Evolutionary conservation across 2,888 invertebrate genomes (phyloP).

Genomic region (Invenusta paracnida): DNA sequence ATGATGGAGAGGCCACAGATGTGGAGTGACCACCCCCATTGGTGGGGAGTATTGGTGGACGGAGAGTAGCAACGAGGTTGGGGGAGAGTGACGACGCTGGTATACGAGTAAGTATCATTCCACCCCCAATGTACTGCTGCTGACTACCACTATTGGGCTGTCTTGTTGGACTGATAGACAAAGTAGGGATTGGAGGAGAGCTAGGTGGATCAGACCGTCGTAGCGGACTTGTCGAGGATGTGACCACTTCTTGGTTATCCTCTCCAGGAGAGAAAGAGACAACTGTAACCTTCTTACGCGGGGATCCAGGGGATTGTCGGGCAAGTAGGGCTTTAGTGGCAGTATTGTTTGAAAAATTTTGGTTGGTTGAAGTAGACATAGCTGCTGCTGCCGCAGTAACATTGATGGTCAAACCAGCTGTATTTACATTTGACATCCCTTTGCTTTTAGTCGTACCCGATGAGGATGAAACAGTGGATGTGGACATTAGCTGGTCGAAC

Average conservation of each 20-base stretch:
- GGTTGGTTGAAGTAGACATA: not conserved
- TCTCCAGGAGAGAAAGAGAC: not conserved
- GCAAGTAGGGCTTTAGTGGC: not conserved
- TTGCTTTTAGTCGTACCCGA: too few relatives aligned
- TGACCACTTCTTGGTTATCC: not conserved
- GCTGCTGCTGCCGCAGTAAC: not conserved
- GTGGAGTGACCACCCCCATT: not conserved
- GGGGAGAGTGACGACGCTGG: not conserved
- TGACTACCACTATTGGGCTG: not conserved
- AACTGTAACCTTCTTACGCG: not conserved
- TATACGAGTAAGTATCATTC: not conserved
- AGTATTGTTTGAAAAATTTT: not conserved
- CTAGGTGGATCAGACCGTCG: not conserved
- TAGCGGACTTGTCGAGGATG: not conserved
- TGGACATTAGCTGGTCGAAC: slow-evolving; percentile 25
- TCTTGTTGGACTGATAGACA: not conserved
- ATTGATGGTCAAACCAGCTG: not conserved
- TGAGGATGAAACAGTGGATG: not conserved
- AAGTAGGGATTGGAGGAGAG: not conserved
- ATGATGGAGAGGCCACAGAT: not conserved
- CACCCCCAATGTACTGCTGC: not conserved
- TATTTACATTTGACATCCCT: too few relatives aligned
- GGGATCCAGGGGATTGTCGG: not conserved
- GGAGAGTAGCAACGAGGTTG: not conserved
- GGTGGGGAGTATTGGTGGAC: not conserved